Base-by-base conservation (phyloP, 2,113 vertebrate species). In the Urocolius indicus region DNA sequence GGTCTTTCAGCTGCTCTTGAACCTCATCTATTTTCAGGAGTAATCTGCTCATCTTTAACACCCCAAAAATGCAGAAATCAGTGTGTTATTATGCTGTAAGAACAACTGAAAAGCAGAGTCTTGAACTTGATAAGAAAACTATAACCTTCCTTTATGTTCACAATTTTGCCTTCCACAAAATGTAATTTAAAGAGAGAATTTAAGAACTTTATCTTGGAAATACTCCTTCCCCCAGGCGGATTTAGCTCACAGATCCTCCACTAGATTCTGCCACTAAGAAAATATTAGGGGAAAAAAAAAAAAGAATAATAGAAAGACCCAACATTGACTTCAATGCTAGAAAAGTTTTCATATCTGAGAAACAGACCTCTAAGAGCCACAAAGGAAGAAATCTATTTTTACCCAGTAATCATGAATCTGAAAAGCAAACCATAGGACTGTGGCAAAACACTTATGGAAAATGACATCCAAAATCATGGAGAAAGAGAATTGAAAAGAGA, bases 31-130 rank as follows among this genome's bases (percentile, higher is more conserved):
- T 89, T 95, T 94, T 76, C 89, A 89, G 81, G 58, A 93, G 55
- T 57, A 92, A 93, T 81, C 66, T 94, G 80, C 41, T 89, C 66
- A 79, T 91, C 77, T 89, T 78, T 87, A 74, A 91, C 54, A 72
- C 49, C 66, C 55, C 52, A 79, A 95, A 95, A 95, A 89, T 43
- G 74, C 58, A 93, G 85, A 96, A 95, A 94, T 94, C 69, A 89
- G 82, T 73, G 72, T 73, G 77, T 72, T 86, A 65, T 82, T 92
- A 93, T 36, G 30, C 55, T 76, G 30, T 61, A 87, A 75, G 65
- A 81, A 84, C 38, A 90, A 95, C 45, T 76, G 71, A 87, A 96
- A 89, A 87, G 34, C 66, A 38, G 76, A 88, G 67, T 43, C 77
- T 84, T 81, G n/a, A 88, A 92, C 68, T 62, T 84, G 77, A 61